Evolutionary conservation across 2,113 vertebrate genomes (phyloP), one percentile per base, ranked within the genome.

Genomic region (Laterallus jamaicensis): DNA sequence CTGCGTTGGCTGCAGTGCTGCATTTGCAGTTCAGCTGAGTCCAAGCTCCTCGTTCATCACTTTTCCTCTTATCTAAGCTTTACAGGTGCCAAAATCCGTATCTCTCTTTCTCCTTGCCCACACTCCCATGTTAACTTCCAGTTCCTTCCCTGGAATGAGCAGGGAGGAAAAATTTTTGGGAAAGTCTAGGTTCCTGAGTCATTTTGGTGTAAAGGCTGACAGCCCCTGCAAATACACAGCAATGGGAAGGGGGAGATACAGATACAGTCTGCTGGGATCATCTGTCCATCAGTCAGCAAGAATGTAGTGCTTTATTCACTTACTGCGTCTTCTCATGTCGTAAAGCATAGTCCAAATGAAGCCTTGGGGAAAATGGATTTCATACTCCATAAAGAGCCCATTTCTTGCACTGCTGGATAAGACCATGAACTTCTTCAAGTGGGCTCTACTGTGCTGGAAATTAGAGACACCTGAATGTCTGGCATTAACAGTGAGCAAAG

Each of bases 361-460:
- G 66, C 67, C 60, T 69, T 76, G 55, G 54, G 60, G 64, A 80
- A 91, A 95, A 96, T 95, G 80, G 40, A 90, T 97, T 96, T 95
- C 56, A 92, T 95, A 94, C 59, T 82, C 91, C 66, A 77, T 96
- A 86, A 94, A 95, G 21, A 96, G 55, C 59, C 42, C 39, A 78
- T 94, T 94, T 96, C 90, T 95, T 94, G 73, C 92, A 63, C 89
- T 90, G 58, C 74, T 95, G 89, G 69, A 58, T 85, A 74, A 84
- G 86, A 83, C 31, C 4, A 56, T 77, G 77, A 91, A 79, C 67
- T 76, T 82, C 76, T 90, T 74, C 58, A 50, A 88, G 52, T 77
- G 56, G n/a, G 35, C 70, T 83, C 26, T 79, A 55, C 76, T 68
- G 22, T 79, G 58, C 81, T 95, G 74, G 54, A 93, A 94, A 86